A percentile compares a stretch with the other conserved stretches of the same genome.
phyloP scores from a whole-genome alignment of 2,888 invertebrate genomes.

The Eulithis testata region DNA sequence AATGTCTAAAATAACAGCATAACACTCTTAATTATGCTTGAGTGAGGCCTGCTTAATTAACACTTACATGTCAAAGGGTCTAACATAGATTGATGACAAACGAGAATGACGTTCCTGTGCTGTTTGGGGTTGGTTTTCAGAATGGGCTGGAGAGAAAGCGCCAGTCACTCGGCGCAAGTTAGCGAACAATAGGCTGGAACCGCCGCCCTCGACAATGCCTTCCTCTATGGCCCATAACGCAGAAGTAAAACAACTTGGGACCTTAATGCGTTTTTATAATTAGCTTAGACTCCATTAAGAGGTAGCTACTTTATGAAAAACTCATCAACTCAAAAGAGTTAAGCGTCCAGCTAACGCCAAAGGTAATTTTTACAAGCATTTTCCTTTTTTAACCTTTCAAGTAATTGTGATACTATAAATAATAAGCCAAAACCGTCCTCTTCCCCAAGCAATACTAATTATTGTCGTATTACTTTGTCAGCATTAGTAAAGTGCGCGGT shows the following conservation, averaged over 20 bases:
- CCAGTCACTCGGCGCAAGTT: slow-evolving; percentile 76
- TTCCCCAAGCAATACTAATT: not conserved
- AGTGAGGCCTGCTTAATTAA: slow-evolving; percentile 84
- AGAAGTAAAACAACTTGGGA: slow-evolving; percentile 67
- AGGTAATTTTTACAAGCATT: not conserved
- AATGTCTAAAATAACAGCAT: slow-evolving; percentile 84
- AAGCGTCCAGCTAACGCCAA: not conserved
- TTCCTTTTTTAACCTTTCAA: too few relatives aligned
- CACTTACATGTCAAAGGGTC: slow-evolving; percentile 82
- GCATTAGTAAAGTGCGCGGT: not conserved
- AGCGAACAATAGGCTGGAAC: slow-evolving; percentile 70
- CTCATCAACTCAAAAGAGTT: not conserved
- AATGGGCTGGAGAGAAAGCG: slow-evolving; percentile 66
- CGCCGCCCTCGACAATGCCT: slow-evolving; percentile 59
- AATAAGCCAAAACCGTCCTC: too few relatives aligned
- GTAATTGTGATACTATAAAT: too few relatives aligned
- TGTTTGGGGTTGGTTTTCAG: slow-evolving; percentile 67
- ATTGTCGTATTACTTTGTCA: not conserved
- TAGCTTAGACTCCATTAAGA: slow-evolving; percentile 51
- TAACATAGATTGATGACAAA: slow-evolving; percentile 85
- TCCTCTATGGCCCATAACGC: slow-evolving; percentile 66
- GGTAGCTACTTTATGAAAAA: slow-evolving; percentile 13
- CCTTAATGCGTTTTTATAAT: slow-evolving; percentile 81
- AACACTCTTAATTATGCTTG: slow-evolving; percentile 84
- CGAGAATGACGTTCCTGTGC: slow-evolving; percentile 80